Evolutionary conservation across 2,888 invertebrate species (phyloP).

Genomic region (Yponomeuta cagnagella): DNA sequence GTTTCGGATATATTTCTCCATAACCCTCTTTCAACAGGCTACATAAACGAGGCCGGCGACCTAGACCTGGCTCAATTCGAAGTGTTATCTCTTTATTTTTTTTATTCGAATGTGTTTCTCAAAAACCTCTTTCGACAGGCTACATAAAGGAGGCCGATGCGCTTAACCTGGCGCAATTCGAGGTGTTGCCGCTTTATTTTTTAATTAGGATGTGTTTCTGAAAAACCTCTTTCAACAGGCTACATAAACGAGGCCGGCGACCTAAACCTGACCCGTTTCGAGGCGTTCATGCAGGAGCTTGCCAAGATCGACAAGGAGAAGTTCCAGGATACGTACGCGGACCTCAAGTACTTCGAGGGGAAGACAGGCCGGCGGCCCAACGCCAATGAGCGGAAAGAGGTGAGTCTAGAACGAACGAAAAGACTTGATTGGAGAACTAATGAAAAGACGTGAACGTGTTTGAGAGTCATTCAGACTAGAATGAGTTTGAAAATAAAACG

Average conservation of each 20-base stretch:
- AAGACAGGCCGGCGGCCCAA: slow-evolving; percentile 82
- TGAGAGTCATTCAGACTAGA: no score
- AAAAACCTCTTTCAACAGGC: slow-evolving; percentile 65
- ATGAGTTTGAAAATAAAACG: no score
- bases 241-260: slow-evolving; percentile 95
- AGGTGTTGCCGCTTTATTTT: slow-evolving; percentile 74
- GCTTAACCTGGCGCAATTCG: slow-evolving; percentile 88
- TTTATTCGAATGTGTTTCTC: no score
- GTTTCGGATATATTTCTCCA: no score
- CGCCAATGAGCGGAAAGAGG: slow-evolving; percentile 57
- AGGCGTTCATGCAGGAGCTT: slow-evolving; percentile 87
- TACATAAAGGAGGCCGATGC: slow-evolving; percentile 95
- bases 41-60: slow-evolving; percentile 93
- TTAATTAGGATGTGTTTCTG: no score
- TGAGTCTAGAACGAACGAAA: slow-evolving; percentile 22
- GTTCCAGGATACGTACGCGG: slow-evolving; percentile 85
- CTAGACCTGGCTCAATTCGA: slow-evolving; percentile 90
- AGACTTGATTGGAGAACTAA: no score
- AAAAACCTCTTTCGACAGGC: slow-evolving; percentile 65
- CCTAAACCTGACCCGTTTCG: slow-evolving; percentile 88
- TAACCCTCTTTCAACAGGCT: slow-evolving; percentile 74
- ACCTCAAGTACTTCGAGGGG: slow-evolving; percentile 87
- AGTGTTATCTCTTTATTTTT: slow-evolving; percentile 65
- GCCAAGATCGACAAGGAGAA: slow-evolving; percentile 83
- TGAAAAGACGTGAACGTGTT: no score